Percentiles rank a stretch among this genome's conserved stretches.
These are phyloP conservation scores for Odobenus rosmarus DNA, from an alignment of 2,113 vertebrate species.

Conservation along the genomic window DNA sequence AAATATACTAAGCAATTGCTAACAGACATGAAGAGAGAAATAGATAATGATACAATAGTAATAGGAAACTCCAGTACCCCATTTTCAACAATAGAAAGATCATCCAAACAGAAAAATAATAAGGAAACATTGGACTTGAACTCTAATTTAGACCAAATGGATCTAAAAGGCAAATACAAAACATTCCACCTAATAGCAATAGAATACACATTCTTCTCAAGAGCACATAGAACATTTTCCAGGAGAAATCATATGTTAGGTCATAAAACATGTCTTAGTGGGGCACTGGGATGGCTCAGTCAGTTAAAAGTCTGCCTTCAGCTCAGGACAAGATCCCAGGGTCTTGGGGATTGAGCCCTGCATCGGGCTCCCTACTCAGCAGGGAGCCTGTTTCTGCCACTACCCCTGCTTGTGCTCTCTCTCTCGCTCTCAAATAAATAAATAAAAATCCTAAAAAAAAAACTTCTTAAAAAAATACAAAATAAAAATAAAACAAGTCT, in stretches of 20 bases:
- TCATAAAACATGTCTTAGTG: background rate
- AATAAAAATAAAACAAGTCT: background rate
- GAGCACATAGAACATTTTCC: background rate
- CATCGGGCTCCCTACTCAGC: too few species aligned
- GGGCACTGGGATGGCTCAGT: too few species aligned
- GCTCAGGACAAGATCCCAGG: too few species aligned
- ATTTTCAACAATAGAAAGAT: background rate
- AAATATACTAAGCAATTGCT: background rate
- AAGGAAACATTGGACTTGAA: background rate
- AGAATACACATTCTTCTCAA: background rate
- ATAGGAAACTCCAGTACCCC: background rate
- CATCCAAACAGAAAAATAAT: background rate
- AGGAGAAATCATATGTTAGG: background rate
- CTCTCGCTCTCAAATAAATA: too few species aligned
- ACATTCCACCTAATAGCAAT: background rate
- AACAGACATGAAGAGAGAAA: background rate
- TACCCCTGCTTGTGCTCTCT: too few species aligned
- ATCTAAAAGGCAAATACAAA: background rate
- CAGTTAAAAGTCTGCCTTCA: too few species aligned
- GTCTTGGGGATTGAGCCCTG: too few species aligned
- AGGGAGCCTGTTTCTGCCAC: too few species aligned
- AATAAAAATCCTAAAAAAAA: too few species aligned
- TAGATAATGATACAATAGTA: background rate
- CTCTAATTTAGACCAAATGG: background rate
- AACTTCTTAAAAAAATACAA: too few species aligned